A percentile compares a stretch with the other conserved stretches of the same genome.
phyloP scores from a whole-genome alignment of 2,888 invertebrate species.

The Torymus aiolomorphi region DNA sequence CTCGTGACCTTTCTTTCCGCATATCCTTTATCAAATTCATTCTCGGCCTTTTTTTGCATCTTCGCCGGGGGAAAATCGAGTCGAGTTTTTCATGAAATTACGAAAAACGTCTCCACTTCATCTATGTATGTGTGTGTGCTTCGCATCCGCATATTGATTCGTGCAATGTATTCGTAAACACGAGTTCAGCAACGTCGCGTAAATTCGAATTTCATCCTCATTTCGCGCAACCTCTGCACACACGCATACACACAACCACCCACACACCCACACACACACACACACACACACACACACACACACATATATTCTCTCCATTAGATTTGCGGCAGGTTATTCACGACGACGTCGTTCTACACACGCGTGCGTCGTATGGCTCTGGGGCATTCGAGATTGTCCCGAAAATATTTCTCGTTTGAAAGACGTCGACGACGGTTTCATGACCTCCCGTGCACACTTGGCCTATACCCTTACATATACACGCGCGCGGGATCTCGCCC shows the following conservation, averaged over 20 bases:
- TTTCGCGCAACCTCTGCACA: neutral
- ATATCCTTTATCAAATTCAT: neutral
- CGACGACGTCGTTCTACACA: neutral
- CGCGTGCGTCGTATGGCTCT: conserved; percentile 12
- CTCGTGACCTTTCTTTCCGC: neutral
- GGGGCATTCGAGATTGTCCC: conserved; percentile 30
- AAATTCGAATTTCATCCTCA: conserved; percentile 29
- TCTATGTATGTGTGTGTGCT: no score
- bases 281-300: neutral
- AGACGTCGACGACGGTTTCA: no score
- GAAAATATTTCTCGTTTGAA: conserved; percentile 41
- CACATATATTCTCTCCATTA: conserved; percentile 26
- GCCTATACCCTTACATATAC: no score
- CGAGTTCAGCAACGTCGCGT: neutral
- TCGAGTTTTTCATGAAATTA: no score
- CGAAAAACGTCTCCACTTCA: no score
- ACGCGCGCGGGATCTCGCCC: no score
- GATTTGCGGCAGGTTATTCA: conserved; percentile 11
- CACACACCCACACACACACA: conserved; percentile 1
- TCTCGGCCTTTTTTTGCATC: neutral
- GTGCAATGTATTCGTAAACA: no score
- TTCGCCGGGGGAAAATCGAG: no score
- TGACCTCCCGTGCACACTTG: no score
- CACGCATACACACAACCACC: neutral
- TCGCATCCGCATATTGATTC: no score